Evolutionary conservation across 2,888 invertebrate species (phyloP).

Genomic region (Cantharis rustica): DNA sequence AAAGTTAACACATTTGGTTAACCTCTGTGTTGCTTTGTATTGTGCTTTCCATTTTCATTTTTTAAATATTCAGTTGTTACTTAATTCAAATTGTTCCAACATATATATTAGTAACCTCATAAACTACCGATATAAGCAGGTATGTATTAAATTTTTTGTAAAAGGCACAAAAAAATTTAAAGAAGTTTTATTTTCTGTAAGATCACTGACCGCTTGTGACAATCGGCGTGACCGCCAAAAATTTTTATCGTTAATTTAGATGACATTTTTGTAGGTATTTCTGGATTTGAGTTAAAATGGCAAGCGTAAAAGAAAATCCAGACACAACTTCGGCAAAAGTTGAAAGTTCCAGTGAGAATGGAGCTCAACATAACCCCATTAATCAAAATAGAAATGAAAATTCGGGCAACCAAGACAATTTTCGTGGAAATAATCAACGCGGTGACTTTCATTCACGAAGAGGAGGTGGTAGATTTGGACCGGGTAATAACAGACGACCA

Average conservation of each 20-base stretch:
- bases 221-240: not conserved
- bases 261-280: not conserved
- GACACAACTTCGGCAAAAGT: slow-evolving; percentile 31
- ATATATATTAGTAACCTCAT: not conserved
- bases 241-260: not conserved
- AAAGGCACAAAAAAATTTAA: not conserved
- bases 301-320: slow-evolving; percentile 24
- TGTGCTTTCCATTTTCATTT: not conserved
- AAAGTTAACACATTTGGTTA: not conserved
- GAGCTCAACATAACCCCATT: too few species aligned
- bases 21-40: not conserved
- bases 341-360: slow-evolving; percentile 32
- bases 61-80: not conserved
- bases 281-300: not conserved
- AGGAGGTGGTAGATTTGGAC: slow-evolving; percentile 33
- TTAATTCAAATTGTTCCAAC: not conserved
- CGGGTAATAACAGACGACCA: slow-evolving; percentile 51
- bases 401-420: slow-evolving; percentile 10
- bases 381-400: not conserved
- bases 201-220: not conserved
- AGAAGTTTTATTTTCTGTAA: not conserved
- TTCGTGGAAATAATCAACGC: slow-evolving; percentile 31
- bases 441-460: slow-evolving; percentile 28
- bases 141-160: not conserved
- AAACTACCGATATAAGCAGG: not conserved